phyloP scores from a whole-genome alignment of 2,113 vertebrate genomes.

The Edolisoma coerulescens region DNA sequence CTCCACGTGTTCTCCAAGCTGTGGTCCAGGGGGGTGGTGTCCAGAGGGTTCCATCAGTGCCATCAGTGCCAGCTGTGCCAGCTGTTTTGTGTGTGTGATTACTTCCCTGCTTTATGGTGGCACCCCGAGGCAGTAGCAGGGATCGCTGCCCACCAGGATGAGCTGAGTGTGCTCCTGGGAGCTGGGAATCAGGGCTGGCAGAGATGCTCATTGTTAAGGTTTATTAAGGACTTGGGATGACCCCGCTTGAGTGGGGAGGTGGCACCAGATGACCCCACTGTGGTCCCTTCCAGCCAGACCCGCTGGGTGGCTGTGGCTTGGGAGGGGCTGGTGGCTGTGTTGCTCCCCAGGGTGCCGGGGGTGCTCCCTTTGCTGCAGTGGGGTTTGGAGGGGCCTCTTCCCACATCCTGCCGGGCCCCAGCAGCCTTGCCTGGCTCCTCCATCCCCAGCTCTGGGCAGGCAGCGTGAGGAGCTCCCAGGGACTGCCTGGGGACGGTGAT shows the following conservation, averaged over 20 bases:
- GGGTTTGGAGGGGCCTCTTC: background rate
- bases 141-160: fast-evolving
- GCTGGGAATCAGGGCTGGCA: background rate
- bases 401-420: background rate
- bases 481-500: fast-evolving
- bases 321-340: background rate
- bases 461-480: fast-evolving
- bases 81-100: background rate
- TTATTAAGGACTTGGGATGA: background rate
- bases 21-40: background rate
- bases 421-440: background rate
- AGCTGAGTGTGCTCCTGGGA: background rate
- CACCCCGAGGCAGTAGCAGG: background rate
- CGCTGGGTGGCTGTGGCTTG: background rate
- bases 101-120: background rate
- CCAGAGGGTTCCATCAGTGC: background rate
- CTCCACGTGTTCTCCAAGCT: background rate
- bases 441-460: background rate
- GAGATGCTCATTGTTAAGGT: background rate
- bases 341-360: background rate
- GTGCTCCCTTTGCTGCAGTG: background rate
- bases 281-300: background rate
- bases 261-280: background rate
- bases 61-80: background rate
- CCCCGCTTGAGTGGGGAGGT: background rate